A percentile compares a stretch with the other conserved stretches of the same genome.
phyloP scores from a whole-genome alignment of 2,888 invertebrate genomes.

The Acrobasis suavella region DNA sequence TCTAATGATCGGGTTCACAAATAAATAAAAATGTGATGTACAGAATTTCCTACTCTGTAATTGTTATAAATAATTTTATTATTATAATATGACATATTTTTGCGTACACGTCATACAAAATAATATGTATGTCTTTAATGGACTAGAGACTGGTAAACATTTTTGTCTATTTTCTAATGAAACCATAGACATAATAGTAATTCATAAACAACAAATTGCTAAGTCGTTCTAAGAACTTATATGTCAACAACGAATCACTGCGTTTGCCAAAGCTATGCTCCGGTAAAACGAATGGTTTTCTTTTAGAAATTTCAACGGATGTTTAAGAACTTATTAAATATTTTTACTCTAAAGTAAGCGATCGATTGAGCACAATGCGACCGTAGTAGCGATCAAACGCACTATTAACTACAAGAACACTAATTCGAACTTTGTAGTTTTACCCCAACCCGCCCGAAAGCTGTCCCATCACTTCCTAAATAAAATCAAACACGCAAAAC shows the following conservation, averaged over 20 bases:
- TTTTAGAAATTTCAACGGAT: slow-evolving; percentile 39
- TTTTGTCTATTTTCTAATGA: slow-evolving; percentile 54
- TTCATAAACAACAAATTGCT: slow-evolving; percentile 41
- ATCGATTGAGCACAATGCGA: slow-evolving; percentile 36
- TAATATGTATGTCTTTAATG: slow-evolving; percentile 59
- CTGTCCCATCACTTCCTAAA: slow-evolving; percentile 26
- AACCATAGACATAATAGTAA: slow-evolving; percentile 50
- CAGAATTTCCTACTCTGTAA: slow-evolving; percentile 2
- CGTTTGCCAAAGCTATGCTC: slow-evolving; percentile 49
- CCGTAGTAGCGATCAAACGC: slow-evolving; percentile 2
- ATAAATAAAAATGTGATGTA: slow-evolving; percentile 14
- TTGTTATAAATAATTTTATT: slow-evolving; percentile 25
- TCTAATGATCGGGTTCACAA: slow-evolving; percentile 1
- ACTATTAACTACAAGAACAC: slow-evolving; percentile 20
- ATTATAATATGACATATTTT: slow-evolving; percentile 26
- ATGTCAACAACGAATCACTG: slow-evolving; percentile 46
- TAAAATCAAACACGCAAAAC: slow-evolving; percentile 28
- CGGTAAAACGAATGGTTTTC: slow-evolving; percentile 35
- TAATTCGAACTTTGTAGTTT: slow-evolving; percentile 17
- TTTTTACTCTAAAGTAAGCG: slow-evolving; percentile 31
- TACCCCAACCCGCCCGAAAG: slow-evolving; percentile 28
- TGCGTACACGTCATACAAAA: slow-evolving; percentile 42
- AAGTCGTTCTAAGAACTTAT: slow-evolving; percentile 64
- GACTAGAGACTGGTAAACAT: slow-evolving; percentile 77
- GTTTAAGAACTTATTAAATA: slow-evolving; percentile 24